A percentile compares a stretch with the other conserved stretches of the same genome.
Evolutionary conservation across 2,797 vertebrate species (phyloP).

Genomic region (Poeciliopsis gracilis): DNA sequence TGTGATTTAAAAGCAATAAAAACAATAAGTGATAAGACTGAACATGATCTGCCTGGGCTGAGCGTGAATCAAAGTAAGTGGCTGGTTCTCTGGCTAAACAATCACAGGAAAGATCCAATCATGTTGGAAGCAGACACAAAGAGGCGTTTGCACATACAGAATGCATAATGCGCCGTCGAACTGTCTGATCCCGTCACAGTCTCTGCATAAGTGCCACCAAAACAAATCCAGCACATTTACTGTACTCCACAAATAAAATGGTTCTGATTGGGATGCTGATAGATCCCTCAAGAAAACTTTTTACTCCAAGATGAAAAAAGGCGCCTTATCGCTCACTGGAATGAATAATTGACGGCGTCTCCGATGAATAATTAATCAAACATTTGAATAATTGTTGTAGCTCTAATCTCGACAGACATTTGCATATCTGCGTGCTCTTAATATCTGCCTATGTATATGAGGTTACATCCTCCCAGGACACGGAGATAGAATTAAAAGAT

Average conservation of each 20-base stretch:
- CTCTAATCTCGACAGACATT: slow-evolving; percentile 96
- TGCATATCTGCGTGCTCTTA: slow-evolving; percentile 89
- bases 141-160: slow-evolving; percentile 1
- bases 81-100: slow-evolving; percentile 10
- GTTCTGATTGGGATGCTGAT: slow-evolving; percentile 70
- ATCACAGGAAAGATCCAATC: slow-evolving; percentile 1
- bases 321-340: slow-evolving; percentile 86
- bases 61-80: background rate
- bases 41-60: slow-evolving; percentile 1
- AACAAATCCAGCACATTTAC: slow-evolving; percentile 61
- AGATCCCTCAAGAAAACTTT: slow-evolving; percentile 79
- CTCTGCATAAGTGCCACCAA: slow-evolving; percentile 35
- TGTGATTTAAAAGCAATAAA: slow-evolving; percentile 1
- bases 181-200: slow-evolving; percentile 15
- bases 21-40: background rate
- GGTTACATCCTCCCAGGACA: slow-evolving; percentile 87
- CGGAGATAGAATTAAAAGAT: slow-evolving; percentile 75
- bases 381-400: slow-evolving; percentile 97
- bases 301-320: slow-evolving; percentile 72
- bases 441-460: slow-evolving; percentile 88
- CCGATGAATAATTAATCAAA: slow-evolving; percentile 95
- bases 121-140: slow-evolving; percentile 31
- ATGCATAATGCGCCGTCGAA: slow-evolving; percentile 13
- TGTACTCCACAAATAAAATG: slow-evolving; percentile 78
- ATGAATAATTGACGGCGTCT: slow-evolving; percentile 96